phyloP scores from a whole-genome alignment of 2,113 vertebrate genomes.

The Pitta sordida region DNA sequence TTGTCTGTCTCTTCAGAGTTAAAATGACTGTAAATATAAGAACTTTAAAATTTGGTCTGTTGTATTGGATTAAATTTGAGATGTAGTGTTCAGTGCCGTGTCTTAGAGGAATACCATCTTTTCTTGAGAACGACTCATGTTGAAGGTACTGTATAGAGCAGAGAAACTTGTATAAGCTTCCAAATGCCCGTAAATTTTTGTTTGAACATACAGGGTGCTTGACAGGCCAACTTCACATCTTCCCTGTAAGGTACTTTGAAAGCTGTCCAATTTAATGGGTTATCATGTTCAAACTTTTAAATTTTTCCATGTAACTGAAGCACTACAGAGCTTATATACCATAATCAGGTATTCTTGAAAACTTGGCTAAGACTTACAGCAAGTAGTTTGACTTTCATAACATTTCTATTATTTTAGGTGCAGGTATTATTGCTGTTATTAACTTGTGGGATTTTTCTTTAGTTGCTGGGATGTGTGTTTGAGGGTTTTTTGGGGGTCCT shows the following conservation, averaged over 20 bases:
- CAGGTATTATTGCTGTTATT: not conserved
- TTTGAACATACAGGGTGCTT: not conserved
- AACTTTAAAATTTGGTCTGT: not conserved
- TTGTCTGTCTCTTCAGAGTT: not conserved
- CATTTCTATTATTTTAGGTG: not conserved
- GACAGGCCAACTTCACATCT: not conserved
- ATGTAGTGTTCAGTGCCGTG: not conserved
- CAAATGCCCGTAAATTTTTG: not conserved
- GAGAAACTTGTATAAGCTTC: not conserved
- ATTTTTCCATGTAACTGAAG: not conserved
- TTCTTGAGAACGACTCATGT: not conserved
- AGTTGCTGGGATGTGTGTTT: not conserved
- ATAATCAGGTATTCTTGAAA: not conserved
- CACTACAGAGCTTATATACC: not conserved
- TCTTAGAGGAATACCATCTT: not conserved
- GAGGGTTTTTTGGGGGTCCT: not conserved
- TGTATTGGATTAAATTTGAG: not conserved
- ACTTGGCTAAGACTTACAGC: not conserved
- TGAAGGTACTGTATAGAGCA: not conserved
- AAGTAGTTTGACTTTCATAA: not conserved
- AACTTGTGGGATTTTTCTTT: not conserved
- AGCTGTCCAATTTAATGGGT: not conserved
- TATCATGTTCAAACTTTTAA: not conserved
- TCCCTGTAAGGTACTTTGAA: not conserved
- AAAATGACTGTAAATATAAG: accelerated